Evolutionary conservation across 2,113 vertebrate species (phyloP), one percentile per base, ranked within the genome.

Genomic region (Drymodes brunneopygia): DNA sequence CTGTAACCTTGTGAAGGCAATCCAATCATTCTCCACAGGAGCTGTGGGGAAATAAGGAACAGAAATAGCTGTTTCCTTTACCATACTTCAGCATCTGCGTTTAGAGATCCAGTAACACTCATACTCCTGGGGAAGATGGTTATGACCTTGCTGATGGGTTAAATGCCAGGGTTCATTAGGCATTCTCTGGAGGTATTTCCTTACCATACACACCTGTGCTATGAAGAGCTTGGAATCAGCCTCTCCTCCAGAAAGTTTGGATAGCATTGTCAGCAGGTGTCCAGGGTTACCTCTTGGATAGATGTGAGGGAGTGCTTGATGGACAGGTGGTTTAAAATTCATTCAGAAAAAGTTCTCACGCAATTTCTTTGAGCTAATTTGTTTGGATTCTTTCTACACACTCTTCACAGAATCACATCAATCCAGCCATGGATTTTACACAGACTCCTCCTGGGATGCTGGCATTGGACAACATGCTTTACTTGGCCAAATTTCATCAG

Each of bases 401-500:
- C 18, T 95, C 22, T 91, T 81, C 36, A 48, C 97, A 99, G 99
- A 99, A 99, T 96, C 99, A 99, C 38, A 98, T 99, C 93, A 99
- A 99, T 97, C 99, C 99, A 9, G 99, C 99, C 7, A 97, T 99
- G 99, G 99, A 99, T 97, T 99, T 99, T 87, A 99, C 98, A 70
- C 99, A 99, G 98, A 99, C 99, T 28, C 99, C 99, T 42, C 99
- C 99, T 2, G 99, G 99, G 51, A 99, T 99, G 98, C 96, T 99
- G 92, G 99, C 99, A 51, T 94, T 99, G 95, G 99, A 99, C 97
- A 99, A 99, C 97, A 99, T 99, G 99, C 98, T 99, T 53, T 99
- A 99, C 94, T 96, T 99, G 75, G 99, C 99, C 56, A 99, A 99
- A 94, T 97, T 99, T 88, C 99, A 99, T 87, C 99, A 99, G 97